Conservation (phyloP, 2,888 invertebrate species). For the Tachystola acroxantha region DNA sequence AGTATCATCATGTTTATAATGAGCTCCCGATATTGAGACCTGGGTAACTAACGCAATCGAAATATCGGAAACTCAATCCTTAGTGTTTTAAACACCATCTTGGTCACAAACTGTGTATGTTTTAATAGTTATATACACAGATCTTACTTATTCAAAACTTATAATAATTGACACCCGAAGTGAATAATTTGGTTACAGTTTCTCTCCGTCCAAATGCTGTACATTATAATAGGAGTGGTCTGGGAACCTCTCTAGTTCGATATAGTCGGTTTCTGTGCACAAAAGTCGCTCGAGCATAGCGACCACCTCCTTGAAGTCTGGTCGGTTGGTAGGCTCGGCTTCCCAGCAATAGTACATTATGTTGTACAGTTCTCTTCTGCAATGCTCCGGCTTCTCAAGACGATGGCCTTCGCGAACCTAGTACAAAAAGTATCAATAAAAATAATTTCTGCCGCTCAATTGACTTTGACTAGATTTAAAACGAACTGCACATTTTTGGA, state of each 20-base stretch:
- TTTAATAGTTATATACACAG: no score
- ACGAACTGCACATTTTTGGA: no score
- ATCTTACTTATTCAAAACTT: no score
- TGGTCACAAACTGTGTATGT: no score
- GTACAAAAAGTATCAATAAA: no score
- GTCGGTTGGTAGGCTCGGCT: conserved; percentile 88
- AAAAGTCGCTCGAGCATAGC: conserved; percentile 89
- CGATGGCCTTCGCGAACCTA: conserved; percentile 93
- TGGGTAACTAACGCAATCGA: no score
- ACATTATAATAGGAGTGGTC: conserved; percentile 95
- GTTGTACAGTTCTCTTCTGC: conserved; percentile 93
- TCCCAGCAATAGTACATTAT: conserved; percentile 99
- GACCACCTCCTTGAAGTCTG: conserved; percentile 90
- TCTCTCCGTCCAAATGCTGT: conserved; percentile 90
- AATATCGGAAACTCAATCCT: no score
- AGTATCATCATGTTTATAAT: no score
- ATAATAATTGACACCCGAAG: not conserved
- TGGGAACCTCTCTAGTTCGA: conserved; percentile 93
- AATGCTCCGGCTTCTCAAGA: conserved; percentile 95
- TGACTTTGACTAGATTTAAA: no score
- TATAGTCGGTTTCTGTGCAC: conserved; percentile 94
- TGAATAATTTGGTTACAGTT: conserved; percentile 47
- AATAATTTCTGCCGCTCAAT: no score
- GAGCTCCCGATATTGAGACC: no score
- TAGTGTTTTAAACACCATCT: no score